Evolutionary conservation across 2,113 vertebrate species (phyloP).

Genomic region (Eptesicus fuscus): DNA sequence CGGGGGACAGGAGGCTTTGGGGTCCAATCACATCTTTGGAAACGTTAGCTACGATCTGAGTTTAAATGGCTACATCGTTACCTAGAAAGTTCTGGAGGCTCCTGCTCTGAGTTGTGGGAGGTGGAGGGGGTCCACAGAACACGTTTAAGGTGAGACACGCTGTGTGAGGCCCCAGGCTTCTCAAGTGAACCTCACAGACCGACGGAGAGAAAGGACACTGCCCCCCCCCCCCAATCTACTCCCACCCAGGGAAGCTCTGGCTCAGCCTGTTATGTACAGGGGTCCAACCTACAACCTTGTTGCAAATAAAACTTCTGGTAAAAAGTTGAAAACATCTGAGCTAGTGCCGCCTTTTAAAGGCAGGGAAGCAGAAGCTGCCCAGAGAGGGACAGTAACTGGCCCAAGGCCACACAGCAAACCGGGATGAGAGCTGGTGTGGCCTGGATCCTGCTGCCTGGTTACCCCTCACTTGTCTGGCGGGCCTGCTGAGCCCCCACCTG

Average conservation of each 20-base stretch:
- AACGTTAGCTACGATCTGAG: not conserved
- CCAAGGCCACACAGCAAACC: not conserved
- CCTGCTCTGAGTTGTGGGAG: not conserved
- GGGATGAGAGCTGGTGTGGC: not conserved
- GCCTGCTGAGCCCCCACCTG: fast-evolving
- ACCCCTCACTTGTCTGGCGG: too few species aligned
- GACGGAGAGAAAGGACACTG: not conserved
- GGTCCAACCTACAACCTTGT: not conserved
- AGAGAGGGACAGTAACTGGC: not conserved
- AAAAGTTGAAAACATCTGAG: not conserved
- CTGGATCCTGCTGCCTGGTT: fast-evolving
- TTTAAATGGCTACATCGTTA: not conserved
- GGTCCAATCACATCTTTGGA: not conserved
- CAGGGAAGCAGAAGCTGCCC: not conserved
- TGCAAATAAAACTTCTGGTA: not conserved
- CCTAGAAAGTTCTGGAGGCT: not conserved
- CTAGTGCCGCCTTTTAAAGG: not conserved
- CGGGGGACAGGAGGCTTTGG: not conserved
- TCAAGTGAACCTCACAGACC: not conserved
- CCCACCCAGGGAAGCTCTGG: not conserved
- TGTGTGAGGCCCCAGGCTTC: not conserved
- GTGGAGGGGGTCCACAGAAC: too few species aligned
- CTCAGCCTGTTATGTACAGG: not conserved
- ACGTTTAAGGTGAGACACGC: not conserved
- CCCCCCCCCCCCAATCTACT: fast-evolving